Conservation (phyloP, 2,888 invertebrate species). For the Rotaria socialis region DNA sequence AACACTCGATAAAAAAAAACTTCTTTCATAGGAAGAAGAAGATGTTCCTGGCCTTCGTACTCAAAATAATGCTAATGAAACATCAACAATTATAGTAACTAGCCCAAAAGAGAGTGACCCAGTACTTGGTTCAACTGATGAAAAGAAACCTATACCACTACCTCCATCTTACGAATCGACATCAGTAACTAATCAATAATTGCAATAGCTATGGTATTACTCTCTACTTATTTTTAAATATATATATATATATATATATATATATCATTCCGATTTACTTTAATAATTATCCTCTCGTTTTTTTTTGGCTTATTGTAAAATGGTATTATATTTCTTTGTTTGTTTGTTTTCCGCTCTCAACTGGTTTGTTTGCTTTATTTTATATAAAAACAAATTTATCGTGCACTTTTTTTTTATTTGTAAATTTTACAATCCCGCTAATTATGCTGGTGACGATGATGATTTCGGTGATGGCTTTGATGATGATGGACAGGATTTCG, state of each 20-base stretch:
- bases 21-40: neutral
- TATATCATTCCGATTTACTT: neutral
- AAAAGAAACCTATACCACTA: neutral
- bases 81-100: neutral
- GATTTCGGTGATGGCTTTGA: neutral
- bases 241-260: neutral
- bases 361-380: conserved; percentile 10
- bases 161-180: neutral
- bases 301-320: neutral
- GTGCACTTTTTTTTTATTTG: neutral
- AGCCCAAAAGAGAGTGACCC: neutral
- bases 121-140: neutral
- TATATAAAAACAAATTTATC: neutral
- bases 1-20: neutral
- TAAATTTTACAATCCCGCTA: neutral
- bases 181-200: neutral
- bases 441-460: neutral
- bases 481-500: neutral
- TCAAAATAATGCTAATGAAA: neutral
- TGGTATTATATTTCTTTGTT: neutral
- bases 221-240: neutral
- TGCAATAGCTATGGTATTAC: neutral
- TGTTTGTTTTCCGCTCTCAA: neutral
- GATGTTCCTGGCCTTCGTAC: neutral
- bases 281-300: neutral